phyloP scores from a whole-genome alignment of 92 coral and sea anemone species.

The Phenganax stokvisi region DNA sequence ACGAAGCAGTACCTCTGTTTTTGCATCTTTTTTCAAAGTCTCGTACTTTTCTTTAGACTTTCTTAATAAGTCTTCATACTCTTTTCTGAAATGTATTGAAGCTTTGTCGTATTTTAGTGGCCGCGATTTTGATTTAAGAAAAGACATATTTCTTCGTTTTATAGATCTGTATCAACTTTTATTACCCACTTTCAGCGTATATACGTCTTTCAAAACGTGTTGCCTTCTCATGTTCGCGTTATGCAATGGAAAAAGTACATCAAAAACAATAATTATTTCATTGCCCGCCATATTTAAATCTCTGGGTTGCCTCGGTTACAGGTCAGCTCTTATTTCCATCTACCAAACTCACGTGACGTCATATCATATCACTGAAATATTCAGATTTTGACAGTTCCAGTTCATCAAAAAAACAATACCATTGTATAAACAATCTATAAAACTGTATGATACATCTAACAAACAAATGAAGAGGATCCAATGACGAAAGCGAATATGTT shows the following conservation, averaged over 20 bases:
- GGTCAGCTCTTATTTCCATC: too few relatives aligned
- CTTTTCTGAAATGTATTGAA: conserved; percentile 50
- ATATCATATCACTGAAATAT: too few relatives aligned
- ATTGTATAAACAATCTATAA: too few relatives aligned
- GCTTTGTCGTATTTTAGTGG: conserved; percentile 3
- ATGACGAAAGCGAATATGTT: too few relatives aligned
- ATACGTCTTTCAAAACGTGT: neutral
- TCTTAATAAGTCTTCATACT: conserved; percentile 63
- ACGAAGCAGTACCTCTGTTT: conserved; percentile 49
- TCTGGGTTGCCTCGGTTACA: neutral
- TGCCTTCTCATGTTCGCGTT: neutral
- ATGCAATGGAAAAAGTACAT: neutral
- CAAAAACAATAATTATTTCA: neutral
- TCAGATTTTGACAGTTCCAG: too few relatives aligned
- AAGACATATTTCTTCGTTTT: conserved; percentile 15
- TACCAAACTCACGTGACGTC: too few relatives aligned
- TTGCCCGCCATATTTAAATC: conserved; percentile 25
- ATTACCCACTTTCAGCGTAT: neutral
- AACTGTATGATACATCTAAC: too few relatives aligned
- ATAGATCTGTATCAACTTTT: neutral
- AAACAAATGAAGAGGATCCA: too few relatives aligned
- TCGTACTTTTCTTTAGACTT: conserved; percentile 70
- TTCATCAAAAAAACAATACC: too few relatives aligned
- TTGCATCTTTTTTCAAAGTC: conserved; percentile 54
- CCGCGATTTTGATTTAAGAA: conserved; percentile 25